phyloP scores from a whole-genome alignment of 2,888 invertebrate species.

The Apotomis turbidana region DNA sequence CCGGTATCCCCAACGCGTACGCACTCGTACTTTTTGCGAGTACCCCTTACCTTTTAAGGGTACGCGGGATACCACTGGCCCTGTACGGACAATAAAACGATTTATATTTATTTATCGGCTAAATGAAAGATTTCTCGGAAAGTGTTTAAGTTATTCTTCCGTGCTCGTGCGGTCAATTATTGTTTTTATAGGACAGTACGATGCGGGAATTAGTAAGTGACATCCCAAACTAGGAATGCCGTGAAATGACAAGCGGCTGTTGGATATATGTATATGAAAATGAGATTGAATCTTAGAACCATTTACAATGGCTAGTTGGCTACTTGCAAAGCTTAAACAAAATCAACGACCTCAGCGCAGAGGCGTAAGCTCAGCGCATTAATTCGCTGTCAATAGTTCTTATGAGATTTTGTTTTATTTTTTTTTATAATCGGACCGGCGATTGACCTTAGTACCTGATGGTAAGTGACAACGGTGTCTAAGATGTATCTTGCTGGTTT shows the following conservation, averaged over 20 bases:
- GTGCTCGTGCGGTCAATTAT: slow-evolving; percentile 52
- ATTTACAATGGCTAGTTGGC: too few species aligned
- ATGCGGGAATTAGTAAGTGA: slow-evolving; percentile 20
- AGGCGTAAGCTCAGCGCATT: too few species aligned
- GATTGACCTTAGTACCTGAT: too few species aligned
- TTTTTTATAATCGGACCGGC: too few species aligned
- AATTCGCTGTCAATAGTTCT: too few species aligned
- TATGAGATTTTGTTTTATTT: too few species aligned
- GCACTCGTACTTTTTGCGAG: slow-evolving; percentile 66
- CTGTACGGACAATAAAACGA: slow-evolving; percentile 74
- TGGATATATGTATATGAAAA: too few species aligned
- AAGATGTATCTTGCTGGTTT: too few species aligned
- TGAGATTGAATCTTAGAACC: too few species aligned
- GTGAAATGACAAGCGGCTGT: neutral
- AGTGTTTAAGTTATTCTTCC: slow-evolving; percentile 69
- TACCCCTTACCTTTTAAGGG: slow-evolving; percentile 77
- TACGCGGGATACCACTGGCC: slow-evolving; percentile 76
- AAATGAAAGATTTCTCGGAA: slow-evolving; percentile 55
- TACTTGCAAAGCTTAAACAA: too few species aligned
- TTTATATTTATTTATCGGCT: slow-evolving; percentile 74
- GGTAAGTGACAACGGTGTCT: too few species aligned
- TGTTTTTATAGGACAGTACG: slow-evolving; percentile 29
- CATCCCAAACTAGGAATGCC: slow-evolving; percentile 26
- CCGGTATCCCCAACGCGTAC: slow-evolving; percentile 41
- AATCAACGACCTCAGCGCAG: too few species aligned